Evolutionary conservation across 2,888 invertebrate species (phyloP).

Genomic region (Eustalomyia histrio): DNA sequence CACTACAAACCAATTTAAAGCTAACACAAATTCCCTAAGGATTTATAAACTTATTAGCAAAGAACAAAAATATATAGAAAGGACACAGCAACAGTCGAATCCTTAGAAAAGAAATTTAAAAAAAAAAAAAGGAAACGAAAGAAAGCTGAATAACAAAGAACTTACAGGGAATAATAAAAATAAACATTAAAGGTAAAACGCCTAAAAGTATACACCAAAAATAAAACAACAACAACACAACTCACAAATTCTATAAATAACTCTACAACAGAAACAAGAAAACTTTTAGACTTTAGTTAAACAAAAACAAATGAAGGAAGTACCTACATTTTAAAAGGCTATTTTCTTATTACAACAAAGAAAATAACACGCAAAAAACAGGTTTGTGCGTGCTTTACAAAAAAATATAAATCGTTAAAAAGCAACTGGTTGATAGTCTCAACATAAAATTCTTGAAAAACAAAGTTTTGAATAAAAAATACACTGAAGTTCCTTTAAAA

Average conservation of each 20-base stretch:
- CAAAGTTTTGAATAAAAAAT: constrained; percentile 5
- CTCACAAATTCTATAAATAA: constrained; percentile 4
- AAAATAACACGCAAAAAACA: neutral
- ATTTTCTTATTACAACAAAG: neutral
- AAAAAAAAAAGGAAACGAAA: neutral
- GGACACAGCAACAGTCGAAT: constrained; percentile 34
- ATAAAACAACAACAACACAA: neutral
- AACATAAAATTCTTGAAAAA: neutral
- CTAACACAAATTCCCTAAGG: constrained; percentile 41
- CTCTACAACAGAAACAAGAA: constrained; percentile 15
- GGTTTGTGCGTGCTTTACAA: neutral
- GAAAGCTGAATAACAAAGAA: neutral
- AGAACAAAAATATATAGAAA: constrained; percentile 5
- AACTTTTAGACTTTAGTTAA: neutral
- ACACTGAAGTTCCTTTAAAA: constrained; percentile 41
- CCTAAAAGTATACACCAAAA: constrained; percentile 42
- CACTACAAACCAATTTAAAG: constrained; percentile 18
- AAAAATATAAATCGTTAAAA: neutral
- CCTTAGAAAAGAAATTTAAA: constrained; percentile 2
- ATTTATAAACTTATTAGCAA: constrained; percentile 34
- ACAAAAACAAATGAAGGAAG: neutral
- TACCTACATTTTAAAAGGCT: neutral
- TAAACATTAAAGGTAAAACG: constrained; percentile 26
- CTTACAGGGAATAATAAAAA: neutral
- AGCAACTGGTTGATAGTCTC: constrained; percentile 54